phyloP scores from a whole-genome alignment of 2,888 invertebrate genomes.

The Lasioglossum morio region DNA sequence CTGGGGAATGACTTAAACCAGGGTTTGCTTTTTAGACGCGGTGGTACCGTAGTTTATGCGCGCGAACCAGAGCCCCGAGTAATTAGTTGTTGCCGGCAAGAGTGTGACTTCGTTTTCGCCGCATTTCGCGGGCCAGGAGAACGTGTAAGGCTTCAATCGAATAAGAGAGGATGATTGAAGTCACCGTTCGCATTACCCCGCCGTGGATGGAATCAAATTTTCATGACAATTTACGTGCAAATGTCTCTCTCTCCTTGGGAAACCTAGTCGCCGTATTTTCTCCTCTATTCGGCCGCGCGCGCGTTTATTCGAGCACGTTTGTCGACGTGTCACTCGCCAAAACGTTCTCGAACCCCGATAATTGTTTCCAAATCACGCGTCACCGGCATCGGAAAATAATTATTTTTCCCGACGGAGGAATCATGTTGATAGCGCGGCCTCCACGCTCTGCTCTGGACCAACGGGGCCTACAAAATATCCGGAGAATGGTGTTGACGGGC shows the following conservation, averaged over 20 bases:
- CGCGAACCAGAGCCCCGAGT: neutral
- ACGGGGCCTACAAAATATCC: constrained; percentile 36
- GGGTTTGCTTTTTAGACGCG: constrained; percentile 5
- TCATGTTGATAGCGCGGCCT: constrained; percentile 31
- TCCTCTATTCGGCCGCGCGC: neutral
- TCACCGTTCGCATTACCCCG: neutral
- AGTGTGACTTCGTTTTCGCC: neutral
- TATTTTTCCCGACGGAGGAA: constrained; percentile 42
- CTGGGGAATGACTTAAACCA: neutral
- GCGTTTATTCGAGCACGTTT: constrained; percentile 1
- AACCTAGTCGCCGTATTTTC: neutral
- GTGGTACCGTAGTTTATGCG: neutral
- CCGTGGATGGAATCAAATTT: neutral
- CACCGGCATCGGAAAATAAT: constrained; percentile 33
- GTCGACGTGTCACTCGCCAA: constrained; percentile 1
- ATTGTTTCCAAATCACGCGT: constrained; percentile 45
- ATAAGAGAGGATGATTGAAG: constrained; percentile 4
- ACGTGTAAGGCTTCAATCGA: neutral
- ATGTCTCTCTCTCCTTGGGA: constrained; percentile 2
- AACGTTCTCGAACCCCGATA: constrained; percentile 24
- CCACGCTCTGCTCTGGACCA: neutral
- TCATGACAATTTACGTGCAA: constrained; percentile 16
- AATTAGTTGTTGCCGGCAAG: constrained; percentile 8
- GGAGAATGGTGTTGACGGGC: constrained; percentile 24
- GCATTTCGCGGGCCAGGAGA: neutral